A percentile compares a stretch with the other conserved stretches of the same genome.
These are phyloP conservation scores for Saguinus imperator DNA, from an alignment of 2,113 vertebrate genomes.

Conservation along the genomic window DNA sequence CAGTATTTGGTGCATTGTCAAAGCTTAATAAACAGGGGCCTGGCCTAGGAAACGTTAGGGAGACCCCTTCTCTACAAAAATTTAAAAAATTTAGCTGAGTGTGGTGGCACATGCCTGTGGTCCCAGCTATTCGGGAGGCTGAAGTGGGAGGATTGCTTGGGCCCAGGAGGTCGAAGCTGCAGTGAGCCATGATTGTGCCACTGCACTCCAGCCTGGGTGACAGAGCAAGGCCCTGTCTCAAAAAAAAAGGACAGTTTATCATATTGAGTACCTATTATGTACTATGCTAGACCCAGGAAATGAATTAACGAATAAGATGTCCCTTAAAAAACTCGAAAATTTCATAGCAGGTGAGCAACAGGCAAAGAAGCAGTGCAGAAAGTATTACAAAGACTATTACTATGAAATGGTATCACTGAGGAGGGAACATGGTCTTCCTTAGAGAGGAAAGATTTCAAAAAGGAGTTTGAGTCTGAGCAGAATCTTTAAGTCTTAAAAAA, in stretches of 20 bases:
- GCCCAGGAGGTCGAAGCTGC: too few species aligned
- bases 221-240: too few species aligned
- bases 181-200: too few species aligned
- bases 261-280: neutral
- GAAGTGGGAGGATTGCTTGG: too few species aligned
- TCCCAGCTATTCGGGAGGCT: too few species aligned
- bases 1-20: neutral
- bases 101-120: too few species aligned
- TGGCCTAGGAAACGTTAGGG: too few species aligned
- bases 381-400: neutral
- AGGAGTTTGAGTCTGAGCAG: neutral
- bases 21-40: neutral
- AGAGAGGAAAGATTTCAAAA: neutral
- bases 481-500: neutral
- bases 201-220: too few species aligned
- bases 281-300: neutral
- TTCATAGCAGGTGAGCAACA: neutral
- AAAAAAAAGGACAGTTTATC: neutral
- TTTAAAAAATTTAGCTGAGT: too few species aligned
- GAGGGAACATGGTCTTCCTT: neutral
- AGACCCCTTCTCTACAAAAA: too few species aligned
- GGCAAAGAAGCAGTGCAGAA: neutral
- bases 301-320: constrained; percentile 27
- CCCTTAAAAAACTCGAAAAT: neutral
- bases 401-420: neutral